Evolutionary conservation across 2,797 vertebrate genomes (phyloP), one percentile per base, ranked within the genome.

Genomic region (Champsocephalus esox): DNA sequence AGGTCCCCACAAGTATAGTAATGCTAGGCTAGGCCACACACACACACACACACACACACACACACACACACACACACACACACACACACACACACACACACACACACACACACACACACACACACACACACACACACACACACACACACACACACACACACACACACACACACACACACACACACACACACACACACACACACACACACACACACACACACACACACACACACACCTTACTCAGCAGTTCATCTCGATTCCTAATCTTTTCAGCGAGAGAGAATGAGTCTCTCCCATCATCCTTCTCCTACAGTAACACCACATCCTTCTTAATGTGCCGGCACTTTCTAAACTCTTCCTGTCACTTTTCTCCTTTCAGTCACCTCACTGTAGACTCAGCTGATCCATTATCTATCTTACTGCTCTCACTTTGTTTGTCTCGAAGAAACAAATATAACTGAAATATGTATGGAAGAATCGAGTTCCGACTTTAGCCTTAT

Each of bases 271-370:
- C 19, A 19, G 19, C 19, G 19, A 19, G 19, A 19, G 19, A 19
- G 19, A 19, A 19, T 19, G 19, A 19, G 19, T 19, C 19, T 19
- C 19, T 77, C 66, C 67, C 62, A 78, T 84, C 71, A 90, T 86
- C 77, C 54, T 55, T 74, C 81, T 81, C 82, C 67, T 73, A 70
- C 4, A 82, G 58, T 21, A 73, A 57, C 73, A 82, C 52, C 59
- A 78, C 75, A 85, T 90, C 81, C 64, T 79, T 91, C 72, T 80
- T 89, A 91, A 90, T 92, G 81, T 88, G 74, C 63, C 59, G 65
- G 64, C 87, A 80, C 84, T 81, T 81, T 83, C 80, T 83, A 81
- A 86, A 86, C 82, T 81, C 77, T 76, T 80, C 65, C 73, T 70
- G 75, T 60, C 77, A 64, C 62, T 73, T 38, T 38, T 79, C 76